Evolutionary conservation across 2,888 invertebrate genomes (phyloP).

Genomic region (Phyllotreta striolata): DNA sequence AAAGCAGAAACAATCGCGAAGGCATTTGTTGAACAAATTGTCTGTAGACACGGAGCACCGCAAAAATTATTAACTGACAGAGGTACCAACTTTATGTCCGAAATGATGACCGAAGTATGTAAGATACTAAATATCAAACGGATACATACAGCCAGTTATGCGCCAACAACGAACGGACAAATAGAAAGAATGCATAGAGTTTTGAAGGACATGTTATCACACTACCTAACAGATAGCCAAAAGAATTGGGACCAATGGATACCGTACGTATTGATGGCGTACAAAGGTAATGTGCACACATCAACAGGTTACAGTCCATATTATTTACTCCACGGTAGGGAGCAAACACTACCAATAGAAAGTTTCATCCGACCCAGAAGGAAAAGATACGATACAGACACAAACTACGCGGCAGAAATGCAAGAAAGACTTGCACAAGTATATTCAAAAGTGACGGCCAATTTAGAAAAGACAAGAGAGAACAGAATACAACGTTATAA

Average conservation of each 20-base stretch:
- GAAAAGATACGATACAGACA: constrained; percentile 35
- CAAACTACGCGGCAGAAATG: constrained; percentile 39
- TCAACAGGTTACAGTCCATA: constrained; percentile 42
- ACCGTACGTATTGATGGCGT: constrained; percentile 46
- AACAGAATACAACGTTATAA: constrained; percentile 4
- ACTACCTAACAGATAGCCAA: constrained; percentile 44
- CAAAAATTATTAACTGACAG: constrained; percentile 48
- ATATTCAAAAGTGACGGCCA: constrained; percentile 9
- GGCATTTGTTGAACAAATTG: constrained; percentile 43
- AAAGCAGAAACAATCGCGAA: constrained; percentile 45
- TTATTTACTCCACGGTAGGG: constrained; percentile 42
- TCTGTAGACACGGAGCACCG: constrained; percentile 48
- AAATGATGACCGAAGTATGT: constrained; percentile 46
- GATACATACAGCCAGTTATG: constrained; percentile 47
- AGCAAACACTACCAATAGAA: constrained; percentile 38
- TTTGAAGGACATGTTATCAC: constrained; percentile 46
- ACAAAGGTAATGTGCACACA: constrained; percentile 28
- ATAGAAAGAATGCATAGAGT: constrained; percentile 50
- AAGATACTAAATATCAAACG: constrained; percentile 44
- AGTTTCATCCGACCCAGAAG: constrained; percentile 35
- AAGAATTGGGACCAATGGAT: constrained; percentile 49
- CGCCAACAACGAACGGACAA: constrained; percentile 50
- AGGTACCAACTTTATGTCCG: constrained; percentile 47
- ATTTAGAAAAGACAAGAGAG: constrained; percentile 13
- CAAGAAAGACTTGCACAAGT: constrained; percentile 12